Conservation (phyloP, 2,888 invertebrate species). For the Syritta pipiens region DNA sequence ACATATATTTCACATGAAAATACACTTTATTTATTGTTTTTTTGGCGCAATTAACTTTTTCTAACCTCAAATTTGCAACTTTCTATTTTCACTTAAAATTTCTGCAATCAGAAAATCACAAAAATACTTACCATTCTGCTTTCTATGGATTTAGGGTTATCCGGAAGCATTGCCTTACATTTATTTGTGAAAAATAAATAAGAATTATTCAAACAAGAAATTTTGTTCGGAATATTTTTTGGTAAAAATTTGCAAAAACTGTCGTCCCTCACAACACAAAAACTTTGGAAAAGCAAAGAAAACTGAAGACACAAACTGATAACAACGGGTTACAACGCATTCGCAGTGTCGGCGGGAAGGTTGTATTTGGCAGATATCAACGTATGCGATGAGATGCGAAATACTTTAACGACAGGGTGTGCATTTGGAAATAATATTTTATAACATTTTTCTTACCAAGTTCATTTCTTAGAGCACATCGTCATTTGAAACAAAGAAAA, state of each 20-base stretch:
- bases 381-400: not conserved
- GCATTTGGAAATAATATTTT: no score
- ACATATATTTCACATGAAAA: not conserved
- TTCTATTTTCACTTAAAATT: conserved; percentile 24
- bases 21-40: not conserved
- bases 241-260: not conserved
- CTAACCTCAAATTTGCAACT: conserved; percentile 48
- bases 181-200: not conserved
- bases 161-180: conserved; percentile 49
- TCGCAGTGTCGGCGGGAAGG: not conserved
- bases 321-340: conserved; percentile 7
- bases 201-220: not conserved
- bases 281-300: not conserved
- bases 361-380: not conserved
- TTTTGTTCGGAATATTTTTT: not conserved
- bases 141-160: conserved; percentile 47
- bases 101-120: not conserved
- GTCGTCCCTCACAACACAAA: not conserved
- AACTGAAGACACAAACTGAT: not conserved
- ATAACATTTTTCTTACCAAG: no score
- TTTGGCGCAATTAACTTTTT: conserved; percentile 53
- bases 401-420: not conserved
- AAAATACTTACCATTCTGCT: conserved; percentile 43
- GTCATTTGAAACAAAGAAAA: no score
- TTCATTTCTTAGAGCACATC: no score